Evolutionary conservation across 2,888 invertebrate genomes (phyloP), one percentile per base, ranked within the genome.

Genomic region (Megaustenia siamemsis): DNA sequence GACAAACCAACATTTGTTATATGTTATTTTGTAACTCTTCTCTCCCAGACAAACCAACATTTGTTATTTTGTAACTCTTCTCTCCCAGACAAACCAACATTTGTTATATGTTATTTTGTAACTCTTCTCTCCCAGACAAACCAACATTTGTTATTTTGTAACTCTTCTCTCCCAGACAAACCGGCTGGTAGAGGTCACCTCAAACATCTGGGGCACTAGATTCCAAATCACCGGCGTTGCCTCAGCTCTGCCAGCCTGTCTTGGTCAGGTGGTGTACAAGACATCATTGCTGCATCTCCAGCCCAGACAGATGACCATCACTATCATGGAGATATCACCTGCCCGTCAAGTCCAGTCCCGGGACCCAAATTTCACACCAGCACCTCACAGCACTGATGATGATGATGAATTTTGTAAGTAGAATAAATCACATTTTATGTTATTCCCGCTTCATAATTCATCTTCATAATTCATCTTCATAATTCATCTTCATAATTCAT

Each of bases 201-300:
- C 99, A 49, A 99, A 99, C 94, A 98, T 99, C 92, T 99, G 99
- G 99, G 99, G 99, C 84, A 99, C 99, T 32, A 98, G 98, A 95
- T 99, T 99, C 95, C 98, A 98, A 95, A 97, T 99, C 93, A 97
- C 98, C 93, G 98, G 98, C 49, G 95, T 98, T 89, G 97, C 97
- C n/a, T 96, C 97, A 88, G 97, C 97, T 87, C 90, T 95, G 82
- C 98, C 99, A 24, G 96, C 97, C 63, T 97, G 98, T 94, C 95
- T 99, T 90, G 99, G 98, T 60, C 97, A 98, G 83, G 93, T 94
- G 60, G 97, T 98, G 12, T 99, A 99, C 95, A 98, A 99, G 94
- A 99, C 99, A 18, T 98, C 98, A 81, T 95, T 99, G 86, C 95
- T 99, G 84, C 99, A 99, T 94, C 96, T 99, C 83, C 99, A 99